phyloP scores from a whole-genome alignment of 2,888 invertebrate species.

The Lithophane socia region DNA sequence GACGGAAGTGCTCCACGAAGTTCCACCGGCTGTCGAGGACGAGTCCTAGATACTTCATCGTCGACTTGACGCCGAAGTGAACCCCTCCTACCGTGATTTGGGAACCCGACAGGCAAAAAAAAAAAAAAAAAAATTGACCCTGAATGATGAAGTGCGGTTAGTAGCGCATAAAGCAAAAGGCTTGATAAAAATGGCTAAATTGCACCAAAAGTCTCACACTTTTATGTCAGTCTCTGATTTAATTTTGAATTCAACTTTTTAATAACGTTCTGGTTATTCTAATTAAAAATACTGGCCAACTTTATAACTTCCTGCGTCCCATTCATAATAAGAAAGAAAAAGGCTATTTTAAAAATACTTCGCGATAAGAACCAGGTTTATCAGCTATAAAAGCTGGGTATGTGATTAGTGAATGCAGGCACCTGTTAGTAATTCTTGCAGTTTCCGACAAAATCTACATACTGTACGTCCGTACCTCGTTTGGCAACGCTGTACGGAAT shows the following conservation, averaged over 20 bases:
- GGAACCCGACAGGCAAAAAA: no score
- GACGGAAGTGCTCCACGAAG: no score
- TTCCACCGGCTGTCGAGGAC: no score
- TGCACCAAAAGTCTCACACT: neutral
- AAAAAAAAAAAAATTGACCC: neutral
- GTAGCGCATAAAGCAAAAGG: neutral
- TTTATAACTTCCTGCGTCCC: conserved; percentile 14
- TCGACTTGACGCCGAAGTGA: no score
- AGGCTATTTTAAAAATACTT: conserved; percentile 23
- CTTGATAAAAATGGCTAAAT: neutral
- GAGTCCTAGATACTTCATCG: no score
- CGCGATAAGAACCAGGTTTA: conserved; percentile 29
- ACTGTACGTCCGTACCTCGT: conserved; percentile 66
- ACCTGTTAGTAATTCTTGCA: conserved; percentile 63
- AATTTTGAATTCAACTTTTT: neutral
- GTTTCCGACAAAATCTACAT: conserved; percentile 66
- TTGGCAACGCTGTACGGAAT: conserved; percentile 60
- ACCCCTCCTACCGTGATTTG: no score
- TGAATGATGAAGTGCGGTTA: no score
- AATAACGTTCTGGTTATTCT: conserved; percentile 3
- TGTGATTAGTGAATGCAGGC: conserved; percentile 63
- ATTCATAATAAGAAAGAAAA: conserved; percentile 12
- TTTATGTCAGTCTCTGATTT: neutral
- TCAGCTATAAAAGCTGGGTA: conserved; percentile 34
- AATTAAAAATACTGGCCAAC: conserved; percentile 19